A percentile compares a stretch with the other conserved stretches of the same genome.
phyloP scores from a whole-genome alignment of 35 echinoderm and acorn worm species.

The Amphiura filiformis region DNA sequence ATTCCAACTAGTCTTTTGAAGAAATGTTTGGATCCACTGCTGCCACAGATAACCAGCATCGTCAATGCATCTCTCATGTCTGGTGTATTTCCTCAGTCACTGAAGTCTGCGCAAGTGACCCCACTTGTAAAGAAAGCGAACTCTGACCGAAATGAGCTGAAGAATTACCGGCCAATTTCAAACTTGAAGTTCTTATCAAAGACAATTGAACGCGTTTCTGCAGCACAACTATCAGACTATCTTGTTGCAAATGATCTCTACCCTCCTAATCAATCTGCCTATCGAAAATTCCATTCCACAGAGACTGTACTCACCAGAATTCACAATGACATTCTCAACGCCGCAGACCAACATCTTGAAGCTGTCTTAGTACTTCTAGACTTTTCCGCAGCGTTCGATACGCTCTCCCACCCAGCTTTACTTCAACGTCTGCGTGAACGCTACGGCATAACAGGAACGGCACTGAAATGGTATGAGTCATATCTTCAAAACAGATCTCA shows the following conservation, averaged over 20 bases:
- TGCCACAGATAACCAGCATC: conserved; percentile 49
- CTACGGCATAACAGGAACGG: conserved; percentile 28
- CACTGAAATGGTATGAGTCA: conserved; percentile 39
- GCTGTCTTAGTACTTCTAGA: conserved; percentile 26
- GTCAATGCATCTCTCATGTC: conserved; percentile 34
- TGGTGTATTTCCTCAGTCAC: background rate
- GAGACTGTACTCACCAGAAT: conserved; percentile 51
- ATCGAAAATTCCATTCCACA: conserved; percentile 45
- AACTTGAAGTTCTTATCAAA: conserved; percentile 35
- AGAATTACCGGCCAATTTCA: conserved; percentile 56
- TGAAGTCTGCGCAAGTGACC: conserved; percentile 35
- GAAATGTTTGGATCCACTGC: background rate
- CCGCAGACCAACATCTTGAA: conserved; percentile 25
- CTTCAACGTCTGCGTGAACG: conserved; percentile 29
- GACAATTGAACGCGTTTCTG: conserved; percentile 22
- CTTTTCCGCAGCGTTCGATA: conserved; percentile 48
- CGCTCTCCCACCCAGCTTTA: conserved; percentile 25
- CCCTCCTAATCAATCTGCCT: conserved; percentile 35
- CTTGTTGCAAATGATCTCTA: conserved; percentile 26
- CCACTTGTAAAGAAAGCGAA: conserved; percentile 45
- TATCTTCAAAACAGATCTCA: conserved; percentile 33
- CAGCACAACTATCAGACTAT: conserved; percentile 32
- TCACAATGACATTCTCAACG: conserved; percentile 31
- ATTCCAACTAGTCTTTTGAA: conserved; percentile 52
- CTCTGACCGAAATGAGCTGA: conserved; percentile 32